Base-by-base conservation (phyloP, 2,888 invertebrate species). In the Trachelus iudaicus region DNA sequence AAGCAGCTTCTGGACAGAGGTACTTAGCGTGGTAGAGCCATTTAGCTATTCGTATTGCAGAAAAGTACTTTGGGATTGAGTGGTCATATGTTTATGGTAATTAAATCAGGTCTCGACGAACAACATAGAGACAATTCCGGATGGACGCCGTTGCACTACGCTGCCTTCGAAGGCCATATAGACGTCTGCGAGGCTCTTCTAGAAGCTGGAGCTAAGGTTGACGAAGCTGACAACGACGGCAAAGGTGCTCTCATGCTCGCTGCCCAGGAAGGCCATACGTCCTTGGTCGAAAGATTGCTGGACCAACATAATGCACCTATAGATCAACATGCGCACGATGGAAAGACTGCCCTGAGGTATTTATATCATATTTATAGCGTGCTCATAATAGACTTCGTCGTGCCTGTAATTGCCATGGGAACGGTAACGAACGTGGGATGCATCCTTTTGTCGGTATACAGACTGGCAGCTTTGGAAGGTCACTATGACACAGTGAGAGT, bases 91-190 rank as follows among this genome's bases (percentile, higher is more conserved):
- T 71, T 73, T 34, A 37, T 56, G 35, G 12, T 35, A 69, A 30
- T 30, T 73, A n/a, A 79, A 78, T 15, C 79, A 92, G 92, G 97
- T 0, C 90, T 97, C 74, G 97, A 97, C 87, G 97, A 97, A 86
- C 96, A 96, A 80, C 97, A 97, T 88, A 93, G 97, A 33, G 99
- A 99, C 90, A 98, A 98, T 92, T 97, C 97, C 0, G 98, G 99
- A 0, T 99, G 98, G 99, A 98, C 99, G 0, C 98, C 99, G 0
- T 91, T 99, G 77, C 98, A 99, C 90, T 98, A 99, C 90, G 96
- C 98, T 0, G 97, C 98, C 23, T 98, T 98, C 90, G 98, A 99
- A 93, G 96, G 98, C 15, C 98, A 98, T 90, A 92, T 94, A 76
- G 96, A 96, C 88, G 97, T 97, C 0, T 95, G 96, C 87, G 96